A percentile compares a stretch with the other conserved stretches of the same genome.
Conservation (phyloP, 2,113 vertebrate genomes). For the Gavialis gangeticus region DNA sequence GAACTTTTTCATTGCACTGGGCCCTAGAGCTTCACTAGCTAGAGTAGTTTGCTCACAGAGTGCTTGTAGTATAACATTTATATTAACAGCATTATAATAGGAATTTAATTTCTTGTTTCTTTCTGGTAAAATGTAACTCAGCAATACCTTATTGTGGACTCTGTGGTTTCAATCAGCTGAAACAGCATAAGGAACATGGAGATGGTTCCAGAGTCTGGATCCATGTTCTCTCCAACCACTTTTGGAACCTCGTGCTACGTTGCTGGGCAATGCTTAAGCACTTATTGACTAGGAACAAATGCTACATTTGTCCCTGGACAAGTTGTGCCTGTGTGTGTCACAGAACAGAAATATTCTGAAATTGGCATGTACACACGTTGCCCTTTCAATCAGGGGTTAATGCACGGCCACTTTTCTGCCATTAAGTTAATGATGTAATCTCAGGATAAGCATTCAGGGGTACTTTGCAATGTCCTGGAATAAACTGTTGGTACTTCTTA, state of each 20-base stretch:
- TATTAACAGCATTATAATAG: too few relatives aligned
- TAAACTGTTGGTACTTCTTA: too few relatives aligned
- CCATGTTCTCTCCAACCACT: background rate
- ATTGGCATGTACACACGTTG: too few relatives aligned
- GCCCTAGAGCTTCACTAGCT: background rate
- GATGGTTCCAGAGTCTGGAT: rapidly evolving
- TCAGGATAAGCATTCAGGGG: too few relatives aligned
- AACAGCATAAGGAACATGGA: background rate
- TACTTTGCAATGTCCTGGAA: too few relatives aligned
- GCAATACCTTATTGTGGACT: background rate
- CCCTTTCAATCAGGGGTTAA: too few relatives aligned
- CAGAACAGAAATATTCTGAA: background rate
- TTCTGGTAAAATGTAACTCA: background rate
- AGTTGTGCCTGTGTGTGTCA: rapidly evolving
- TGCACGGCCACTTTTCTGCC: too few relatives aligned
- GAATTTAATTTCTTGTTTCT: background rate
- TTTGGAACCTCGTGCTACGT: background rate
- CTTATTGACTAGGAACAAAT: background rate
- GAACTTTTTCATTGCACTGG: background rate
- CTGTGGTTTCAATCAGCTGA: background rate
- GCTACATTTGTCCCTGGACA: background rate
- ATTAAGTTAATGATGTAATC: too few relatives aligned
- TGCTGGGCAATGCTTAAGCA: background rate
- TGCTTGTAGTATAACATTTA: too few relatives aligned
- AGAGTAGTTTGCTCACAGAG: too few relatives aligned